Base-by-base conservation (phyloP, 2,113 vertebrate species). In the Monopterus albus region DNA sequence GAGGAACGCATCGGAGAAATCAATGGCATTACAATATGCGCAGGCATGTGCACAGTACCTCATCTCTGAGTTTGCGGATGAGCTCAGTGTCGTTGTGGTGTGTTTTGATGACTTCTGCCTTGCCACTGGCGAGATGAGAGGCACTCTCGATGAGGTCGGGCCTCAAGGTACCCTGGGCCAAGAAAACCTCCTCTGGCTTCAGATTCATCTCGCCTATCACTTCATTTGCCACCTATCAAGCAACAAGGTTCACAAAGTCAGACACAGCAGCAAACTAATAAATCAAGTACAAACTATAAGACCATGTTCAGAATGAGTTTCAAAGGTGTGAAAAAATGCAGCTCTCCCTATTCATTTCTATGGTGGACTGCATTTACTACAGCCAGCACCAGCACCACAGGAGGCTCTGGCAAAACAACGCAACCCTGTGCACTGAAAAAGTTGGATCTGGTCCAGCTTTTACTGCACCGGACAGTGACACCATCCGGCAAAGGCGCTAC, bases 21-120 rank as follows among this genome's bases (percentile, higher is more conserved):
- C 1, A n/a, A 43, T 12, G 6, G 15, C 28, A 12, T 31, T 31
- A 31, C 29, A 31, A 31, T 28, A 33, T 21, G 20, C 39, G 33
- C 29, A 31, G 29, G 29, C 5, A 31, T 8, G 21, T 4, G 31
- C 0, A 11, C 6, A 23, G 14, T 87, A 98, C 98, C 96, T 99
- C 95, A 85, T 98, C 96, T 75, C 98, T 88, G 83, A 99, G 92
- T 77, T 98, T 98, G 66, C 98, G 94, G 91, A 99, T 97, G 46
- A 99, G 96, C 69, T 99, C 98, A 0, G 98, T 99, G 89, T 99
- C 98, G 1, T 99, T 99, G 88, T 99, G 97, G 83, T 99, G 98
- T 0, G 98, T 99, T 88, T 99, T 99, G 92, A 99, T 99, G 90
- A 99, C 91, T 58, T 99, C 96, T 4, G 98, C 98, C 87, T 98